Evolutionary conservation across 2,797 vertebrate genomes (phyloP), one percentile per base, ranked within the genome.

Genomic region (Xenopus petersii): DNA sequence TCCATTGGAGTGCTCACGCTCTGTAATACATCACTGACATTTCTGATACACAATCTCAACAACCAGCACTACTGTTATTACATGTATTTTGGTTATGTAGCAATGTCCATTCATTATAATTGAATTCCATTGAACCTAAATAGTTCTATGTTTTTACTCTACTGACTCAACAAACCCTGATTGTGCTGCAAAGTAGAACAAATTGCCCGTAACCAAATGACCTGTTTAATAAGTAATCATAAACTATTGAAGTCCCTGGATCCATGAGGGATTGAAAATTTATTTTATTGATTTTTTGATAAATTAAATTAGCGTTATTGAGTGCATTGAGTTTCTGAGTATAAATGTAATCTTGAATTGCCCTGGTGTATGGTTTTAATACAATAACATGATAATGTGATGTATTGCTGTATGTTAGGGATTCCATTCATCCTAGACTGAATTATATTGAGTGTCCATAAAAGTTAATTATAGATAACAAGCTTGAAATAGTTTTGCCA

Each of bases 231-330:
- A 70, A 60, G 55, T 46, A 58, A 69, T 69, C 67, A 69, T 56
- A 16, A 42, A 36, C 67, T 69, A 58, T 48, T 70, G 10, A 70
- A 60, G 55, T 16, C 2, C 16, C 11, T 15, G 42, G 47, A 47
- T 47, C 33, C 56, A 60, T 60, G 56, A 33, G 42, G 68, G 36
- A 46, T 56, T 70, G 11, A 15, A 47, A 70, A 70, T 69, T 16
- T 33, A 47, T 70, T 69, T 69, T 70, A 60, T 70, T 70, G n/a
- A 36, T 21, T 54, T 60, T 70, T 16, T 70, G 68, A 70, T 69
- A 69, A 58, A 69, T 69, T 69, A 69, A 69, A 69, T 69, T 69
- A 58, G 55, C 15, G 17, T 59, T 69, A 69, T 69, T 69, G 54
- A 69, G 30, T 69, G 49, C 55, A 69, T 46, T 69, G 67, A 59